Evolutionary conservation across 2,888 invertebrate genomes (phyloP), one percentile per base, ranked within the genome.

Genomic region (Tetragnatha montana): DNA sequence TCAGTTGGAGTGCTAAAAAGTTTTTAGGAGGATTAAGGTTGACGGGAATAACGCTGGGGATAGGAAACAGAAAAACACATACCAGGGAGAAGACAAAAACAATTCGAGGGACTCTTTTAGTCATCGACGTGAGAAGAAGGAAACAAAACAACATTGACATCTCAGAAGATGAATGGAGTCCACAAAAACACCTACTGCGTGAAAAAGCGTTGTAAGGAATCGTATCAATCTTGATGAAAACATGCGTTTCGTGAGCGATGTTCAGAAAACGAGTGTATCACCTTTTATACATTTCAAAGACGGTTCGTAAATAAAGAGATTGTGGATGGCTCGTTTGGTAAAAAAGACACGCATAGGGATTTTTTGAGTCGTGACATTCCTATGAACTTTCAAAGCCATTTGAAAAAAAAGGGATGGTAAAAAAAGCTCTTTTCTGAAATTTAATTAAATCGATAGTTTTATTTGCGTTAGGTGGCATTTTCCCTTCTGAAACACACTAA

Each of bases 1-100:
- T n/a, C 50, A 81, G 22, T 73, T 22, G 51, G 50, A 71, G 22
- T 10, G 3, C 14, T 17, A 49, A 81, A 49, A 14, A 68, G 51
- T 51, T 60, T 35, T 19, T 49, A 70, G 22, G 22, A 10, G 73
- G 81, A 81, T 81, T 81, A 81, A 73, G 35, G 81, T 35, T 73
- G 73, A 73, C 73, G 50, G 35, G 35, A 71, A 50, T 73, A 81
- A 51, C 49, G 73, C 73, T 81, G 81, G 81, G 47, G 81, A 81
- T 81, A 69, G 51, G 51, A 12, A 73, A 79, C 79, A 73, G 14
- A 14, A 22, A 81, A 73, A n/a, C 73, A 73, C 81, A 51, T 50
- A 51, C 51, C 22, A 49, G 70, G 47, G 12, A 70, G 69, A 69
- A 60, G 60, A 17, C 60, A 81, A 70, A 70, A 70, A 22, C 21